Percentiles rank a stretch among this genome's conserved stretches.
These are phyloP conservation scores for Acanthiza pusilla DNA, from an alignment of 2,797 vertebrate species.

Conservation along the genomic window DNA sequence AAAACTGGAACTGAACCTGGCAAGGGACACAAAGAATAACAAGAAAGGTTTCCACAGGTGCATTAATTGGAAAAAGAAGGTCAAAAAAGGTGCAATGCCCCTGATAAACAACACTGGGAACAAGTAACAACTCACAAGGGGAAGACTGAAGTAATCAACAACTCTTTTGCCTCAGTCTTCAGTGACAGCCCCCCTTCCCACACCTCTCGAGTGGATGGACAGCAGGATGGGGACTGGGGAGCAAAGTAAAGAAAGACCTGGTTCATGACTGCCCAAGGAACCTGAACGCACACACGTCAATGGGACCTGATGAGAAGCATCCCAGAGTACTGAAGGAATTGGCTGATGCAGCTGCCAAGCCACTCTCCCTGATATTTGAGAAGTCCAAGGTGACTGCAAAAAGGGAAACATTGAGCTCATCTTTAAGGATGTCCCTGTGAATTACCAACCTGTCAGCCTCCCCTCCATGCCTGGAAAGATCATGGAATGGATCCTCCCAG, in stretches of 20 bases:
- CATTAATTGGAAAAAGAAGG: neutral
- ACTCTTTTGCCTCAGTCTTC: neutral
- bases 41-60: neutral
- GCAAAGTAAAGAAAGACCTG: neutral
- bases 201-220: fast-evolving
- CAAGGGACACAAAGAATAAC: neutral
- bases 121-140: neutral
- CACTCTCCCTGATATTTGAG: neutral
- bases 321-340: neutral
- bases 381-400: neutral
- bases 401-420: neutral
- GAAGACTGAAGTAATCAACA: neutral
- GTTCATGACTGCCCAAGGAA: neutral
- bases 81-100: neutral
- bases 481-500: neutral
- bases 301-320: neutral
- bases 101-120: neutral
- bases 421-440: neutral
- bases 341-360: neutral
- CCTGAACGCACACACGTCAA: neutral
- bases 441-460: neutral
- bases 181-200: neutral
- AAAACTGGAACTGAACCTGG: neutral
- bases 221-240: neutral
- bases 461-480: neutral